Evolutionary conservation across 2,888 invertebrate species (phyloP).

Genomic region (Mycalesis mineus): DNA sequence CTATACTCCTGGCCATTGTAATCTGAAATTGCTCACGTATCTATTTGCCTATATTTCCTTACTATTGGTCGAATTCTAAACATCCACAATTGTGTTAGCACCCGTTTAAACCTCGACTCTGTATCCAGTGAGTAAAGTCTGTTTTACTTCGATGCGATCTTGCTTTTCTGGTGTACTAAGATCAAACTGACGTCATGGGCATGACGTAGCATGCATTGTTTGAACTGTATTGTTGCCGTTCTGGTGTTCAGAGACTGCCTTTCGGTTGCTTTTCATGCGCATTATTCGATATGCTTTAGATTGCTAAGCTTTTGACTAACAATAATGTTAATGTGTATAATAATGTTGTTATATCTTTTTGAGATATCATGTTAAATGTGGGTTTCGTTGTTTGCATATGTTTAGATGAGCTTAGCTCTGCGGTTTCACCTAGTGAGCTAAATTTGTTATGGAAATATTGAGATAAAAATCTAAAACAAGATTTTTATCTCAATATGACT

Average conservation of each 20-base stretch:
- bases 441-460: too few relatives aligned
- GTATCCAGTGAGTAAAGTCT: neutral
- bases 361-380: neutral
- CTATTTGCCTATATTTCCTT: slow-evolving; percentile 33
- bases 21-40: slow-evolving; percentile 31
- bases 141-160: neutral
- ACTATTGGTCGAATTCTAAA: slow-evolving; percentile 21
- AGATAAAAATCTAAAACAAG: too few relatives aligned
- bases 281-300: slow-evolving; percentile 24
- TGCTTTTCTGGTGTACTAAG: slow-evolving; percentile 11
- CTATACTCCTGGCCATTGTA: slow-evolving; percentile 28
- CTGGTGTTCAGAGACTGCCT: slow-evolving; percentile 27
- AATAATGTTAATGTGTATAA: neutral
- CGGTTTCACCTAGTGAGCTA: too few relatives aligned
- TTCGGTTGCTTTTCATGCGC: slow-evolving; percentile 23
- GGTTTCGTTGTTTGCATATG: too few relatives aligned
- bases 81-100: slow-evolving; percentile 13
- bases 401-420: too few relatives aligned
- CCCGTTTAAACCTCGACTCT: neutral
- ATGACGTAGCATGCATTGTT: slow-evolving; percentile 35
- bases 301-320: slow-evolving; percentile 4
- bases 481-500: too few relatives aligned
- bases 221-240: slow-evolving; percentile 29
- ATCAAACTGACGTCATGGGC: slow-evolving; percentile 29
- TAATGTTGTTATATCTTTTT: neutral